Evolutionary conservation across 2,113 vertebrate species (phyloP).

Genomic region (Brachyhypopomus gauderio): DNA sequence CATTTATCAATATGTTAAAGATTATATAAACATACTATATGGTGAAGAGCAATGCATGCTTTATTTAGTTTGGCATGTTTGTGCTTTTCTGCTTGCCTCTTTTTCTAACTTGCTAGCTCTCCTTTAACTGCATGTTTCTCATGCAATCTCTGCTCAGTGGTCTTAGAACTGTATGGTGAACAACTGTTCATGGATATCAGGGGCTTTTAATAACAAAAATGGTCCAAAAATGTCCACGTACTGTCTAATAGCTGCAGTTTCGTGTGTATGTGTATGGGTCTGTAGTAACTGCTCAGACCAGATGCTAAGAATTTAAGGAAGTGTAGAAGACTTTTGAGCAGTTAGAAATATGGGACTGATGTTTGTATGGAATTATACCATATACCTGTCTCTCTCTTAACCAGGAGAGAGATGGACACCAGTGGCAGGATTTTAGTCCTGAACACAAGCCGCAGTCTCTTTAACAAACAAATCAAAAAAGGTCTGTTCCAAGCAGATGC

Average conservation of each 20-base stretch:
- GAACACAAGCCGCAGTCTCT: not conserved
- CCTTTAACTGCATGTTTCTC: constrained; percentile 58
- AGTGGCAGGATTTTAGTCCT: constrained; percentile 19
- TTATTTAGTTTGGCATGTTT: constrained; percentile 58
- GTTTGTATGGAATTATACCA: constrained; percentile 36
- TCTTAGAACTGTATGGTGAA: constrained; percentile 58
- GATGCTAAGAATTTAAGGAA: not conserved
- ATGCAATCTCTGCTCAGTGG: constrained; percentile 55
- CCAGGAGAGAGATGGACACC: not conserved
- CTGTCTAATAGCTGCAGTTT: constrained; percentile 35
- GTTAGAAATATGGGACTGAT: constrained; percentile 35
- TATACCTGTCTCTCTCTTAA: not conserved
- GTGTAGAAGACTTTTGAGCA: not conserved
- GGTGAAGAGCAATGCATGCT: constrained; percentile 60
- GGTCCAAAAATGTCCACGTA: constrained; percentile 41
- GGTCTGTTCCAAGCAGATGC: constrained; percentile 15
- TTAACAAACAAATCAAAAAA: no score
- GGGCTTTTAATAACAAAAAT: constrained; percentile 52
- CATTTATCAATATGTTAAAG: constrained; percentile 55
- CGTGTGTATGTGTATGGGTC: constrained; percentile 37
- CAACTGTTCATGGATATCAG: constrained; percentile 54
- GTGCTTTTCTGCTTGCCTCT: constrained; percentile 56
- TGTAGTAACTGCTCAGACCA: constrained; percentile 27
- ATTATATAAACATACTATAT: constrained; percentile 52
- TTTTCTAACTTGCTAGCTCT: constrained; percentile 52